Percentiles rank a stretch among this genome's conserved stretches.
These are phyloP conservation scores for Melospiza melodia DNA, from an alignment of 2,113 vertebrate species.

Conservation along the genomic window DNA sequence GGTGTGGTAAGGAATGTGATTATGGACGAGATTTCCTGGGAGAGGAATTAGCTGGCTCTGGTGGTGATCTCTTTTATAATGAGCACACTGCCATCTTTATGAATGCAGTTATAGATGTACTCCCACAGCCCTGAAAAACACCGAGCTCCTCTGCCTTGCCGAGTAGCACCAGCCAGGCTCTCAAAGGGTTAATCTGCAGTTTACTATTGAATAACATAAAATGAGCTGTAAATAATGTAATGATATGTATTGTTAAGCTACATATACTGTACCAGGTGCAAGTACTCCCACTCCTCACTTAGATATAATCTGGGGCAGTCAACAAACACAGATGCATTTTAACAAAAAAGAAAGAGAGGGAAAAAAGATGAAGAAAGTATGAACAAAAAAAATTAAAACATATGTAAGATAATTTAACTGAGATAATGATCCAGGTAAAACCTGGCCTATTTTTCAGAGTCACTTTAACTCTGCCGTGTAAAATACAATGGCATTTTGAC, in stretches of 20 bases:
- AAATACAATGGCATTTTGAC: conserved; percentile 79
- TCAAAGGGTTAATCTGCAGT: conserved; percentile 79
- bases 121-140: conserved; percentile 52
- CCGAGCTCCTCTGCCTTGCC: background rate
- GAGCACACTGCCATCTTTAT: conserved; percentile 80
- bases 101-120: conserved; percentile 70
- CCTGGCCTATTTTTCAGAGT: conserved; percentile 76
- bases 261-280: conserved; percentile 91
- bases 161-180: conserved; percentile 39
- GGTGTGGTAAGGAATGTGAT: conserved; percentile 79
- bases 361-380: conserved; percentile 80
- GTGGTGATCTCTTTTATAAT: conserved; percentile 78
- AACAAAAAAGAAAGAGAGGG: conserved; percentile 83
- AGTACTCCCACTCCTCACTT: conserved; percentile 87
- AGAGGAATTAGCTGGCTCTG: conserved; percentile 83
- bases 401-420: conserved; percentile 82
- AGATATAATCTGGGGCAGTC: conserved; percentile 85
- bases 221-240: conserved; percentile 89
- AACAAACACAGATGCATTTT: conserved; percentile 95
- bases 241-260: conserved; percentile 93
- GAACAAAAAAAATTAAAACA: conserved; percentile 74
- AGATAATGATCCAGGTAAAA: conserved; percentile 86
- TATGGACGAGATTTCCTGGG: conserved; percentile 83
- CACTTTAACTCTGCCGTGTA: conserved; percentile 67
- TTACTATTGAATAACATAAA: conserved; percentile 84